Conservation (phyloP, 2,113 vertebrate species). For the Craseonycteris thonglongyai region DNA sequence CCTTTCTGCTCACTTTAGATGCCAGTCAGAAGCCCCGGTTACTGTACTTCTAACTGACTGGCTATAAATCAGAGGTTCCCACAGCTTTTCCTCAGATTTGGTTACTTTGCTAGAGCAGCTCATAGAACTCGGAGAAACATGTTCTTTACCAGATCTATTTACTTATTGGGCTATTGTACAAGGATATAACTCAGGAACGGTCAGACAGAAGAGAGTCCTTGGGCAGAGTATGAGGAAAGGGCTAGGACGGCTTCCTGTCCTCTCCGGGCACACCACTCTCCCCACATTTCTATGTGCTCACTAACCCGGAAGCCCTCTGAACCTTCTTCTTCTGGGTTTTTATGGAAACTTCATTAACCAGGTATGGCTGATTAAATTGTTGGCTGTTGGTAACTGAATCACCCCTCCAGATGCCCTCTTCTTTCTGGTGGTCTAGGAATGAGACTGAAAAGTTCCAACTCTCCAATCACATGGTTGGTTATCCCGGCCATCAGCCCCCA, state of each 20-base stretch:
- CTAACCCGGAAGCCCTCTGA: background rate
- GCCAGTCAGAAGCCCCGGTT: background rate
- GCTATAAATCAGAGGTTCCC: too few species aligned
- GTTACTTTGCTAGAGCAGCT: too few species aligned
- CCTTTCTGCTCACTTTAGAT: too few species aligned
- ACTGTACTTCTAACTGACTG: background rate
- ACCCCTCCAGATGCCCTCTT: background rate
- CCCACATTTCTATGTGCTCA: background rate
- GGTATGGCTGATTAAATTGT: background rate
- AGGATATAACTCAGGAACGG: too few species aligned
- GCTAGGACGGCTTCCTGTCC: background rate
- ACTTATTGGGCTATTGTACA: too few species aligned
- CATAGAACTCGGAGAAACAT: too few species aligned
- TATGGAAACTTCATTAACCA: background rate
- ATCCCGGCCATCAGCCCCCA: background rate
- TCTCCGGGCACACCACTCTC: background rate
- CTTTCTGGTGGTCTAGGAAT: background rate
- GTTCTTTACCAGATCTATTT: too few species aligned
- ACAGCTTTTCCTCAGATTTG: background rate
- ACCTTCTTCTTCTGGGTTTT: background rate
- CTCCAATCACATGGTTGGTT: background rate
- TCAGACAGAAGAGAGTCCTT: background rate
- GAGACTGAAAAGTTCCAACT: background rate
- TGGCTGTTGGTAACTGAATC: background rate
- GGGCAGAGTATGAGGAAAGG: background rate